phyloP scores from a whole-genome alignment of 2,888 invertebrate species.

The Helicoverpa assulta region DNA sequence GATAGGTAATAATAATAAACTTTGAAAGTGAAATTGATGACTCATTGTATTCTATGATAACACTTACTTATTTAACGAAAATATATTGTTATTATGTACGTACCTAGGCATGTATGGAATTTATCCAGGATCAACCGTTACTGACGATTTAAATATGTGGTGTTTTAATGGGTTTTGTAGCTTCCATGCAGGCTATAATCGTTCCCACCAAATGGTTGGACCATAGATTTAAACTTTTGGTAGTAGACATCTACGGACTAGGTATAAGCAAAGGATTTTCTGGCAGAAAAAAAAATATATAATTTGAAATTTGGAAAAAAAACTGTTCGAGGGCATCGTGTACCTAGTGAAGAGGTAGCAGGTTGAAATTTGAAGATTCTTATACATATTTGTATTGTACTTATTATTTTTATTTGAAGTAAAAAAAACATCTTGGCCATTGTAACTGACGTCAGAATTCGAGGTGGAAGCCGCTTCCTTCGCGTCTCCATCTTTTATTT shows the following conservation, averaged over 20 bases:
- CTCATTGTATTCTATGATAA: constrained; percentile 32
- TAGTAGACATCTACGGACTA: too few species aligned
- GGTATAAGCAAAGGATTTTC: too few species aligned
- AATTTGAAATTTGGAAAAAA: too few species aligned
- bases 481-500: constrained; percentile 85
- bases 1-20: constrained; percentile 49
- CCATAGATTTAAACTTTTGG: too few species aligned
- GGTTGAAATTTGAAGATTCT: constrained; percentile 2
- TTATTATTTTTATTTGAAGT: constrained; percentile 43
- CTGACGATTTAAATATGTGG: too few species aligned
- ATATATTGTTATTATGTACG: background rate
- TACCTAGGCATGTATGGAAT: background rate
- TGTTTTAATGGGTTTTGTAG: too few species aligned
- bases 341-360: background rate
- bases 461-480: constrained; percentile 77
- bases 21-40: constrained; percentile 59
- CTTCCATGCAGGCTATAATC: too few species aligned
- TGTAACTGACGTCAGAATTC: constrained; percentile 81
- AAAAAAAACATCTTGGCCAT: constrained; percentile 64
- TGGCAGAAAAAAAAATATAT: too few species aligned
- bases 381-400: background rate
- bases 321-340: too few species aligned
- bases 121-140: background rate
- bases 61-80: constrained; percentile 26
- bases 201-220: too few species aligned